Conservation (phyloP, 2,888 invertebrate genomes). For the Pollenia amentaria region DNA sequence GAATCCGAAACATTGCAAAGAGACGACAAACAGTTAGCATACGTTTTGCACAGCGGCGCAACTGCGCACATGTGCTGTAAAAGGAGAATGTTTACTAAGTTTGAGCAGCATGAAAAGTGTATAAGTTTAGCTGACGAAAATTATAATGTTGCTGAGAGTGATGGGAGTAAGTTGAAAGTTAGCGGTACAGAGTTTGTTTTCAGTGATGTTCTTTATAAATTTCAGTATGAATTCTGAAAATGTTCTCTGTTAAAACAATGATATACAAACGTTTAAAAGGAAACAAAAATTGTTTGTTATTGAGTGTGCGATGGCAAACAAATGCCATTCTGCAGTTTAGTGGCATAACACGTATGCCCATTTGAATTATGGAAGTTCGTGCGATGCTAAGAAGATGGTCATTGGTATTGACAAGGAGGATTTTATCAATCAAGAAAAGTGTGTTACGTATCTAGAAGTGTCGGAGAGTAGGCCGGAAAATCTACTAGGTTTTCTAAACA, state of each 20-base stretch:
- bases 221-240: background rate
- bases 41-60: constrained; percentile 28
- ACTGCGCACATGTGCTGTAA: constrained; percentile 19
- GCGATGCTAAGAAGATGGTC: constrained; percentile 17
- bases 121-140: constrained; percentile 17
- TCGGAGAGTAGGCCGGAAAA: constrained; percentile 7
- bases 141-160: constrained; percentile 5
- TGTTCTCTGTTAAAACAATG: background rate
- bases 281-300: too few relatives aligned
- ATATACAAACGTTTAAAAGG: constrained; percentile 15
- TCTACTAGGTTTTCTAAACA: constrained; percentile 5
- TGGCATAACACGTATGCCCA: constrained; percentile 11
- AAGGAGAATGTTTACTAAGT: too few relatives aligned
- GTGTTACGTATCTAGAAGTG: constrained; percentile 13
- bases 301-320: background rate
- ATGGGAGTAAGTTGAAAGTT: background rate
- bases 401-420: constrained; percentile 15
- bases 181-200: too few relatives aligned
- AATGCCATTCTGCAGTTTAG: constrained; percentile 23
- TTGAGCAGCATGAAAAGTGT: too few relatives aligned
- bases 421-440: constrained; percentile 9
- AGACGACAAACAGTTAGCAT: too few relatives aligned
- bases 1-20: too few relatives aligned
- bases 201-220: constrained; percentile 5
- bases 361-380: background rate